Evolutionary conservation across 1,140 invertebrate genomes (phyloP), one percentile per base, ranked within the genome.

Genomic region (Ruditapes philippinarum): DNA sequence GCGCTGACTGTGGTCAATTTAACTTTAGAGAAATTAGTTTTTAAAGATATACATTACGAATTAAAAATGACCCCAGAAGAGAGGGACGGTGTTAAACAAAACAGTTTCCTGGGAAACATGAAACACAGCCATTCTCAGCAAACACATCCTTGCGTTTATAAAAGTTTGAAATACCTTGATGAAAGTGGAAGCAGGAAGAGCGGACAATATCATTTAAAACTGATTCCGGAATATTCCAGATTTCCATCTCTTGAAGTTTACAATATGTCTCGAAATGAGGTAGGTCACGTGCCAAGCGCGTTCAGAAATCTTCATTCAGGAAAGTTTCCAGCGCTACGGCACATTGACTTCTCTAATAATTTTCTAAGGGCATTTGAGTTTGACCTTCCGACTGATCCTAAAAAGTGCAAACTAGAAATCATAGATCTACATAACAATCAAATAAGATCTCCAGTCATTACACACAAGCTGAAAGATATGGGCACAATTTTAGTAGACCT

Each of bases 181-280:
- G 85, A 88, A 70, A 88, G 85, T 80, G 85, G 85, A n/a, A 88
- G 85, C 74, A 79, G 85, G 33, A 79, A 79, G 36, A 80, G 25
- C 42, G 74, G 85, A 76, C 74, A 80, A 60, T 80, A 88, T 65
- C 74, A 88, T 70, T 25, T 88, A n/a, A 88, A 80, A 51, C 62
- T 88, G 33, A 36, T 88, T 31, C 85, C 85, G 5, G 85, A 88
- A 51, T 80, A 88, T 51, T 88, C 85, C 0, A 28, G 17, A 28
- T 88, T 88, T 70, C 85, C 85, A 17, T 33, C 54, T 9, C 74
- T 88, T 22, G 85, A 88, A 40, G 57, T 88, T 7, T 88, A 88
- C 74, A 88, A 88, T 36, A 79, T 88, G 85, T 88, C 85, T 22
- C 42, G 57, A 22, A 88, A 88, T 45, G 85, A 68, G 19, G n/a